Evolutionary conservation across 2,888 invertebrate species (phyloP).

Genomic region (Liodrosophila aerea): DNA sequence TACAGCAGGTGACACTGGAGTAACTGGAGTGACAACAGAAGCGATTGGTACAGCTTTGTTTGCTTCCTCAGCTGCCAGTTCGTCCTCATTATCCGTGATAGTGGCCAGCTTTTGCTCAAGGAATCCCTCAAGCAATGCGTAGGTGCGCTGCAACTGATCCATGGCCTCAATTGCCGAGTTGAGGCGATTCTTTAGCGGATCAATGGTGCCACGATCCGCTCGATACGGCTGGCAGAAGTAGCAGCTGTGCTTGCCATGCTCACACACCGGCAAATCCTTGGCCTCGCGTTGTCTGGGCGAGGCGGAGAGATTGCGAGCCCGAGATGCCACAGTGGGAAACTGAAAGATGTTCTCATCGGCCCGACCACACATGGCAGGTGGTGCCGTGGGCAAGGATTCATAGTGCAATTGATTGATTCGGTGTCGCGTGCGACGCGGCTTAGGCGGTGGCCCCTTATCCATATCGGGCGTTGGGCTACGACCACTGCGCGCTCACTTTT

Average conservation of each 20-base stretch:
- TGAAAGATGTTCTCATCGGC: conserved; percentile 72
- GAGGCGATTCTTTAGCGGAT: conserved; percentile 84
- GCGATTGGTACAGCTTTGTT: background rate
- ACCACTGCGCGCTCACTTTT: conserved; percentile 12
- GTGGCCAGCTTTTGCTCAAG: conserved; percentile 84
- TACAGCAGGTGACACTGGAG: background rate
- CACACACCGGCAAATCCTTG: conserved; percentile 66
- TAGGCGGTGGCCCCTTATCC: conserved; percentile 59
- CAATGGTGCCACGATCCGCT: conserved; percentile 79
- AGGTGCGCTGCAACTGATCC: conserved; percentile 90
- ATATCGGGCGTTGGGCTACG: conserved; percentile 19
- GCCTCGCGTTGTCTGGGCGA: conserved; percentile 69
- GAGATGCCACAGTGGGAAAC: conserved; percentile 70
- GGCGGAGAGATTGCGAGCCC: conserved; percentile 65
- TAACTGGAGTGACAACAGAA: background rate
- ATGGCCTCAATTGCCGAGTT: conserved; percentile 85
- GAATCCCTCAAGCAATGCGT: conserved; percentile 87
- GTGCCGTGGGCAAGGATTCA: conserved; percentile 75
- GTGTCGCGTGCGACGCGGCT: conserved; percentile 60
- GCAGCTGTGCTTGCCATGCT: conserved; percentile 68
- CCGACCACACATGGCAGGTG: conserved; percentile 71
- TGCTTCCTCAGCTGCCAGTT: conserved; percentile 12
- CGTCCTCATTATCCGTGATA: conserved; percentile 60
- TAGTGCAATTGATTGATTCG: conserved; percentile 44
- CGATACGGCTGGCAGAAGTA: conserved; percentile 71